Evolutionary conservation across 2,888 invertebrate genomes (phyloP), one percentile per base, ranked within the genome.

Genomic region (Eurois occulta): DNA sequence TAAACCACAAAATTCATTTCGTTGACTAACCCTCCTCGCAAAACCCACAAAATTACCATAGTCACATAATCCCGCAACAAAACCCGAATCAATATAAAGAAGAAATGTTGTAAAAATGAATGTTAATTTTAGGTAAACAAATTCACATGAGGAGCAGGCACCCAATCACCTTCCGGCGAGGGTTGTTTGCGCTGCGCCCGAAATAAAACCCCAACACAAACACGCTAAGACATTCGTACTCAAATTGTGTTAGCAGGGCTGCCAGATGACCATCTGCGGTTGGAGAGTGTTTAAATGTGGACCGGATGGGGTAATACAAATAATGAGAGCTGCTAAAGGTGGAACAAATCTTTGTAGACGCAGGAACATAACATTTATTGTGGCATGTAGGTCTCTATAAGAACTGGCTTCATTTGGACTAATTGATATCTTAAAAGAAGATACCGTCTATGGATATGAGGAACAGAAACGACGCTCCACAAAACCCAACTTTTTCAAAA

Each of bases 171-270:
- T 77, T 80, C 78, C 76, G 62, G 62, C 81, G 81, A 83, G 85
- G 88, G 85, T 76, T 85, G 78, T 83, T 87, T 87, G 73, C 69
- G 69, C 72, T 86, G 73, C 76, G 32, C 71, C 86, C 83, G 55
- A 83, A 87, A 87, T 86, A 85, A 86, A 85, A 81, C 79, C 70
- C 52, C 55, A 83, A 86, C 77, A 84, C 80, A 88, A 81, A 85
- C 77, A 81, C 66, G 65, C 77, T 58, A 76, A 85, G 80, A 81
- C 77, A 88, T 77, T 83, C 72, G 75, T 80, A 78, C 78, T 78
- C 21, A 75, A 87, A 86, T 85, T 85, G 84, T 83, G 86, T 86
- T 70, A 86, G 79, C 77, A 86, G 87, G 86, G 86, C 83, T 87
- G 86, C 82, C 86, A 86, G 84, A 84, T 87, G 78, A 85, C 82